Evolutionary conservation across 2,888 invertebrate genomes (phyloP).

Genomic region (Bellardia pandia): DNA sequence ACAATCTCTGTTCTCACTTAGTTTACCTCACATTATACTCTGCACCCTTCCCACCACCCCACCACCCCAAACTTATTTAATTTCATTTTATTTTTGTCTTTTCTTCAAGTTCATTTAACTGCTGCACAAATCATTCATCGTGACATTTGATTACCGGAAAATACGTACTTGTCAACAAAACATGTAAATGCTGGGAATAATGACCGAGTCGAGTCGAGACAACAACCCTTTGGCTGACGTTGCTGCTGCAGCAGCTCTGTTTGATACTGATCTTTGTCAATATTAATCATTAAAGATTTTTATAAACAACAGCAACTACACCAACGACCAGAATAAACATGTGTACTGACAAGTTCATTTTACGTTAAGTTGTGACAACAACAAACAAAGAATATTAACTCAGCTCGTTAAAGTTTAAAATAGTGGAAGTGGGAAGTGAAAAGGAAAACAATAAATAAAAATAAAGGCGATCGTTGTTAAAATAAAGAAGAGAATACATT

Average conservation of each 20-base stretch:
- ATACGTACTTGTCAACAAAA: background rate
- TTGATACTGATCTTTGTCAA: constrained; percentile 44
- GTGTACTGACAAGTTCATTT: constrained; percentile 28
- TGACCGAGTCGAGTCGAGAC: background rate
- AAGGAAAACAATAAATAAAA: no score
- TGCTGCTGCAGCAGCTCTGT: background rate
- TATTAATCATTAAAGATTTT: constrained; percentile 31
- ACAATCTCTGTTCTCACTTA: background rate
- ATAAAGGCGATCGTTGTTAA: no score
- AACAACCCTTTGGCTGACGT: background rate
- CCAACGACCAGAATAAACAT: background rate
- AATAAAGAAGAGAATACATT: no score
- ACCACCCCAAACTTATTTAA: background rate
- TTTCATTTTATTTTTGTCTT: background rate
- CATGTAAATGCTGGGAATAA: background rate
- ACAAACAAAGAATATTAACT: constrained; percentile 3
- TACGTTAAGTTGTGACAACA: background rate
- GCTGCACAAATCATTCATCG: constrained; percentile 13
- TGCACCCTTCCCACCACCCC: background rate
- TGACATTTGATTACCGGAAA: background rate
- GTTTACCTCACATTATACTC: no score
- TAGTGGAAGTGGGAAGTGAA: background rate
- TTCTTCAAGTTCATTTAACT: constrained; percentile 13
- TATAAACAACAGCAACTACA: background rate
- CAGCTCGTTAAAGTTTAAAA: background rate